Evolutionary conservation across 92 coral and sea anemone genomes (phyloP).

Genomic region (Porites cylindrica): DNA sequence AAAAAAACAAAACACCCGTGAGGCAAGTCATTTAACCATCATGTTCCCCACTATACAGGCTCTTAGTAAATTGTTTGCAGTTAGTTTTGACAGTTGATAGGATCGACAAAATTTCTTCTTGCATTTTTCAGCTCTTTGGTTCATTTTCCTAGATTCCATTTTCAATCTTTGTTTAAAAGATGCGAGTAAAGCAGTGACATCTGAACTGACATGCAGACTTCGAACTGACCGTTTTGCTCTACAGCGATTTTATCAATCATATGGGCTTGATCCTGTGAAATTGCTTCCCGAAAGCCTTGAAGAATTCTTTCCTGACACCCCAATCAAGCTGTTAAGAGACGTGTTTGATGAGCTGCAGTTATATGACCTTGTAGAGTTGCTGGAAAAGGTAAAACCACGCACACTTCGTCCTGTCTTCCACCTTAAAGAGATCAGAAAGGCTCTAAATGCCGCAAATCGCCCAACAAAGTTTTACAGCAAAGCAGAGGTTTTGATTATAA

Average conservation of each 20-base stretch:
- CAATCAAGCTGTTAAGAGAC: neutral
- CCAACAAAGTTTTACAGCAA: neutral
- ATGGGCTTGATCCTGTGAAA: neutral
- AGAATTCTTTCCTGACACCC: neutral
- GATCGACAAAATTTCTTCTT: too few species aligned
- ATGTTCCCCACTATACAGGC: too few species aligned
- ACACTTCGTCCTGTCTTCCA: neutral
- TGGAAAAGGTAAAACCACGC: conserved; percentile 4
- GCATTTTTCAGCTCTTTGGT: neutral
- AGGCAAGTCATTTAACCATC: too few species aligned
- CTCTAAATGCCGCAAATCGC: neutral
- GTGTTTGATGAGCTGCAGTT: neutral
- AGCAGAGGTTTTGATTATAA: neutral
- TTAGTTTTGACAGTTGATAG: too few species aligned
- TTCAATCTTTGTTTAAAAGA: neutral
- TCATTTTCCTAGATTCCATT: neutral
- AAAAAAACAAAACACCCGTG: too few species aligned
- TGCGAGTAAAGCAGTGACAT: neutral
- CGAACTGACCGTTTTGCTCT: neutral
- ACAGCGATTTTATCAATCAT: neutral
- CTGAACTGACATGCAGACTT: neutral
- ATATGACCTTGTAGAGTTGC: neutral
- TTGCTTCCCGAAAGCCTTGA: neutral
- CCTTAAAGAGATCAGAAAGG: neutral
- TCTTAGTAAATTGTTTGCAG: too few species aligned